phyloP scores from a whole-genome alignment of 2,113 vertebrate species.

The Hypanus sabinus region DNA sequence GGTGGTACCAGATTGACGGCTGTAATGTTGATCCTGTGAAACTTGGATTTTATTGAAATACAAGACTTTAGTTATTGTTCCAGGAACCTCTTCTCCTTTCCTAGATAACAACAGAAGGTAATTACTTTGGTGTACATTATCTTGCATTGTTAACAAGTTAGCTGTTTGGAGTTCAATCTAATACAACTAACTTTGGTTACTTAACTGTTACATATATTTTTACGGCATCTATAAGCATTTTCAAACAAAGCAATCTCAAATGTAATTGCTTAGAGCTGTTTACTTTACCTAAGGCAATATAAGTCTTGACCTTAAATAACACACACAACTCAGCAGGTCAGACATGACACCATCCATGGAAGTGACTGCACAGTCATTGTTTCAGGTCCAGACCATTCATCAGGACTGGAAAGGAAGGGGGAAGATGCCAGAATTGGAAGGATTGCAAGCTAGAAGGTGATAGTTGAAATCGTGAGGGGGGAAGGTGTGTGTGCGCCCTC shows the following conservation, averaged over 20 bases:
- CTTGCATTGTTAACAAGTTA: background rate
- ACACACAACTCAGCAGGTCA: no score
- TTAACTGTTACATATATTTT: background rate
- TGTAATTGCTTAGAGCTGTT: background rate
- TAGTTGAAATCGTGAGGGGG: no score
- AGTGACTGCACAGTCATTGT: no score
- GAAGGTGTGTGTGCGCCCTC: no score
- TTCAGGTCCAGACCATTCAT: no score
- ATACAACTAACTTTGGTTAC: background rate
- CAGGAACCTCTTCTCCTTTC: background rate
- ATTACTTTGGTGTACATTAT: background rate
- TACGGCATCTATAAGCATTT: background rate
- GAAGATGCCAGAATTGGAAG: no score
- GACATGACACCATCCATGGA: no score
- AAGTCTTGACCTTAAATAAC: background rate
- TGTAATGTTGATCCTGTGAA: background rate
- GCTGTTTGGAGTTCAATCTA: slow-evolving; percentile 1
- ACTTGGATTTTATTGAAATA: slow-evolving; percentile 8
- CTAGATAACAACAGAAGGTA: background rate
- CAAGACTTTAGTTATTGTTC: background rate
- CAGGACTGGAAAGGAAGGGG: no score
- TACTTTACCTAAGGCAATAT: background rate
- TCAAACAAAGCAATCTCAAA: background rate
- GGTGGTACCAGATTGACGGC: background rate
- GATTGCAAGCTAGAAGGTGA: no score